Evolutionary conservation across 2,113 vertebrate species (phyloP).

Genomic region (Mobula birostris): DNA sequence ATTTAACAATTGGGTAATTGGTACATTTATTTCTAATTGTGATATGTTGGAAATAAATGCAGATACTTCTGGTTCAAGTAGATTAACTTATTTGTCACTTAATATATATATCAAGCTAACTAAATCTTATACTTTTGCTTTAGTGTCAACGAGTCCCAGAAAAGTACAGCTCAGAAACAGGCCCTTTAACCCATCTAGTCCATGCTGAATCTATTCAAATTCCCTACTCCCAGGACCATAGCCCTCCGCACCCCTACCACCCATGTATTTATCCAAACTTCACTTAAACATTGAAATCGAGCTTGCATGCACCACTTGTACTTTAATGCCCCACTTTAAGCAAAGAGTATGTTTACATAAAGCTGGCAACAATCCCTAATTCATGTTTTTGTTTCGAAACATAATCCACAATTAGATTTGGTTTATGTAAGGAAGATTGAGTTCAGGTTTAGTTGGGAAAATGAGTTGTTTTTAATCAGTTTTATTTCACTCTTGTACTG

Average conservation of each 20-base stretch:
- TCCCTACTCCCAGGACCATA: too few relatives aligned
- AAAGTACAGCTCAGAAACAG: too few relatives aligned
- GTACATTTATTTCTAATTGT: neutral
- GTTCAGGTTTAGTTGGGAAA: constrained; percentile 73
- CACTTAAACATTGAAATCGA: too few relatives aligned
- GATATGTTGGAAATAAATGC: neutral
- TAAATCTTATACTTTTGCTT: neutral
- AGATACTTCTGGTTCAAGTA: neutral
- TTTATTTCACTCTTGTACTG: constrained; percentile 58
- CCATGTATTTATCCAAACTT: too few relatives aligned
- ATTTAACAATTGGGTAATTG: neutral
- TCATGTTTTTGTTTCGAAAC: constrained; percentile 34
- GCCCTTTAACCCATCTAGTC: too few relatives aligned
- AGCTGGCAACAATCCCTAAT: constrained; percentile 19
- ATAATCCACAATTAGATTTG: constrained; percentile 51
- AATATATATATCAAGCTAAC: neutral
- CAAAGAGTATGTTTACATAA: neutral
- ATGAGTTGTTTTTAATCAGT: constrained; percentile 66
- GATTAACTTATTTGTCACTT: neutral
- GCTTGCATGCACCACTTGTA: too few relatives aligned
- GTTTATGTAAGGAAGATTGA: constrained; percentile 62
- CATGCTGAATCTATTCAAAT: too few relatives aligned
- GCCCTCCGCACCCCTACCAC: too few relatives aligned
- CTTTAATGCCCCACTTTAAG: neutral
- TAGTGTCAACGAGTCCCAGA: too few relatives aligned